These are phyloP conservation scores for Euphydryas editha DNA, from an alignment of 2,888 invertebrate species.

Conservation along the genomic window DNA sequence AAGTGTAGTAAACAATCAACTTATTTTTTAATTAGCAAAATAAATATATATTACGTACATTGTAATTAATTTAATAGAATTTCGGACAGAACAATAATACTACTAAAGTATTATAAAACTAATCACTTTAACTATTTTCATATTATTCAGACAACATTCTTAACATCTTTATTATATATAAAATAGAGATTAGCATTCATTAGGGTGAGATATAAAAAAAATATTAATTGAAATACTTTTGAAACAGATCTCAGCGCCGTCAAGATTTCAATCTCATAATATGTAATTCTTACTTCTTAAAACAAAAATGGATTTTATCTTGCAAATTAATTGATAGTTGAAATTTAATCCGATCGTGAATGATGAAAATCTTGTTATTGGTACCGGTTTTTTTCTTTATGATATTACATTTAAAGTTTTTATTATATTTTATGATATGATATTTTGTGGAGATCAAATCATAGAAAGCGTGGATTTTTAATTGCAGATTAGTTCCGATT, in stretches of 20 bases:
- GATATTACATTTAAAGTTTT: not conserved
- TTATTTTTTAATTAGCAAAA: too few relatives aligned
- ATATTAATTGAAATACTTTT: constrained; percentile 32
- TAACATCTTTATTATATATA: not conserved
- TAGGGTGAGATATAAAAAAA: constrained; percentile 32
- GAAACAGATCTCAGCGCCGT: constrained; percentile 23
- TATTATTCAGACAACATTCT: not conserved
- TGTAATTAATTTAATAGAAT: too few relatives aligned
- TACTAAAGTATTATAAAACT: not conserved
- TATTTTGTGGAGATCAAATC: not conserved
- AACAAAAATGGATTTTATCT: constrained; percentile 18
- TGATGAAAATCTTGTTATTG: constrained; percentile 7
- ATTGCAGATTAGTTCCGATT: too few relatives aligned
- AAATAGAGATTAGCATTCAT: constrained; percentile 18
- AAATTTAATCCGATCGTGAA: not conserved
- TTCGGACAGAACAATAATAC: too few relatives aligned
- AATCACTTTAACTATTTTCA: not conserved
- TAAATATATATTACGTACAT: too few relatives aligned
- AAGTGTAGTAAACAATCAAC: too few relatives aligned
- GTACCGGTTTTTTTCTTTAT: not conserved
- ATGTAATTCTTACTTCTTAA: not conserved
- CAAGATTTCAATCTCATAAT: constrained; percentile 19
- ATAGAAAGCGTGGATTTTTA: too few relatives aligned
- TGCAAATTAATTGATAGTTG: constrained; percentile 3
- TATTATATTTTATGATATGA: not conserved